Base-by-base conservation (phyloP, 2,888 invertebrate genomes). In the Microctonus aethiopoides region DNA sequence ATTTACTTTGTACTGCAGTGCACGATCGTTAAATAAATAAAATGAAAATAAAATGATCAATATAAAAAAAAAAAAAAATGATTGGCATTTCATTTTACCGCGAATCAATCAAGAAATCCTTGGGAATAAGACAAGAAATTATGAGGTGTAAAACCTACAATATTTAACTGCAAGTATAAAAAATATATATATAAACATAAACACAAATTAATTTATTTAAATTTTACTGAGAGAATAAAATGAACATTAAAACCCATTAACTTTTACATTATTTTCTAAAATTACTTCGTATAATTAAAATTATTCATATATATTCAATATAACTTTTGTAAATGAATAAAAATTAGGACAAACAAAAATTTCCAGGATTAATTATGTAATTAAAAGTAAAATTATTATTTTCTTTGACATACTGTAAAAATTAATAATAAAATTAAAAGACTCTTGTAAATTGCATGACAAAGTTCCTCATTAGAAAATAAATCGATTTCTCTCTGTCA, bases 81-180 rank as follows among this genome's bases (percentile, higher is more conserved):
- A 29, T 5, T 29, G 7, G 7, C 29, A 5, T 29, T 29, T 29
- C 7, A 3, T 29, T 29, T 29, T 29, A 75, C 75, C 64, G 63
- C 73, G 75, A 73, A 75, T 75, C 75, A 72, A 72, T 73, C 75
- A 69, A 16, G 60, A 66, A 64, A 59, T 52, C 67, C 65, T 67
- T n/a, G n/a, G 65, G 65, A 29, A 29, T 5, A 29, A 29, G 7
- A 29, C 3, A 29, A 29, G 7, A 29, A 29, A 29, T 29, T 29
- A 7, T 29, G 29, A n/a, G n/a, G n/a, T n/a, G n/a, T n/a, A n/a
- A n/a, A n/a, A n/a, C n/a, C n/a, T n/a, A n/a, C n/a, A n/a, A n/a
- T n/a, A n/a, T n/a, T n/a, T n/a, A n/a, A n/a, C n/a, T n/a, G n/a
- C n/a, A n/a, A n/a, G n/a, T n/a, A n/a, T n/a, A n/a, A n/a, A n/a